A percentile compares a stretch with the other conserved stretches of the same genome.
Conservation (phyloP, 2,888 invertebrate species). For the Xylota sylvarum region DNA sequence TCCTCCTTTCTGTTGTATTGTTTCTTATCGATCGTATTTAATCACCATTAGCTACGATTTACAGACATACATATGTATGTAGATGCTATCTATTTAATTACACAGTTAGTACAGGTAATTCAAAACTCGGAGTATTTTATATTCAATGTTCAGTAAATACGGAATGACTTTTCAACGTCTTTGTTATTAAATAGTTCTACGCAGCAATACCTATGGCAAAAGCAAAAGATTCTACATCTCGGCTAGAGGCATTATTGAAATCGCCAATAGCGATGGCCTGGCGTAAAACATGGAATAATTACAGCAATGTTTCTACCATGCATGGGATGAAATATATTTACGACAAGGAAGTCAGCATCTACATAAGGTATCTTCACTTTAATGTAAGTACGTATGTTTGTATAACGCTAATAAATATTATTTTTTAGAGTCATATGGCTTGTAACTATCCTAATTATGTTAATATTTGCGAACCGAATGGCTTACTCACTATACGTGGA, state of each 20-base stretch:
- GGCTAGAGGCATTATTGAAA: too few species aligned
- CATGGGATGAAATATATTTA: slow-evolving; percentile 83
- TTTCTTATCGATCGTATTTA: too few species aligned
- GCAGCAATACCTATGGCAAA: neutral
- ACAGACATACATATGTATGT: too few species aligned
- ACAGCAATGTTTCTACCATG: slow-evolving; percentile 81
- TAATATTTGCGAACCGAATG: slow-evolving; percentile 84
- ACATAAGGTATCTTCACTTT: slow-evolving; percentile 79
- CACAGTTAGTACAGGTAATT: too few species aligned
- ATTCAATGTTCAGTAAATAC: neutral
- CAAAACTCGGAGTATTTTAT: too few species aligned
- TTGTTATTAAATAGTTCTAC: too few species aligned
- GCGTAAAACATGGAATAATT: slow-evolving; percentile 80
- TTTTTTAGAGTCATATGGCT: slow-evolving; percentile 85
- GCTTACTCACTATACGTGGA: slow-evolving; percentile 85
- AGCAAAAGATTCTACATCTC: neutral
- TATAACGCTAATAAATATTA: neutral
- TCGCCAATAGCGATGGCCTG: slow-evolving; percentile 5
- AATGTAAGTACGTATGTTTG: neutral
- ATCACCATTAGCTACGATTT: too few species aligned
- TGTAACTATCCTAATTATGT: slow-evolving; percentile 82
- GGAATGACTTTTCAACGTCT: neutral
- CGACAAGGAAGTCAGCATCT: slow-evolving; percentile 80
- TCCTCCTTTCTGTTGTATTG: too few species aligned
- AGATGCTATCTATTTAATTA: too few species aligned